Percentiles rank a stretch among this genome's conserved stretches.
phyloP scores from a whole-genome alignment of 2,888 invertebrate genomes.

The Nomada fabriciana region DNA sequence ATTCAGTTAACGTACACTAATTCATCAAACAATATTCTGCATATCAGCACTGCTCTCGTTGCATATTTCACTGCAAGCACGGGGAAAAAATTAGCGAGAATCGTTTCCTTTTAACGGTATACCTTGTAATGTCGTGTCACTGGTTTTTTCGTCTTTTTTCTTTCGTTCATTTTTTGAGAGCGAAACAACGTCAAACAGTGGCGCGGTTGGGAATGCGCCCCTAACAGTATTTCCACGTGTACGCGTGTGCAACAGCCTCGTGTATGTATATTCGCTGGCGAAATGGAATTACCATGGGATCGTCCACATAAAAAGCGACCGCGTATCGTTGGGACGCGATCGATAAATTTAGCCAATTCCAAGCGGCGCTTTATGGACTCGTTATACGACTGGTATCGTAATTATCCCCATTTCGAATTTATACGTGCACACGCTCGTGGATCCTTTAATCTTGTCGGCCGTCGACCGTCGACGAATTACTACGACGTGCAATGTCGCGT shows the following conservation, averaged over 20 bases:
- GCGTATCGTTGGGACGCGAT: constrained; percentile 58
- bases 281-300: constrained; percentile 59
- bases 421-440: constrained; percentile 33
- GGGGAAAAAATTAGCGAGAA: not conserved
- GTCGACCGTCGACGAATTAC: constrained; percentile 43
- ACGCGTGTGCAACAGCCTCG: not conserved
- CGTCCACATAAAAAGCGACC: constrained; percentile 62
- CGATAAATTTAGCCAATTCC: constrained; percentile 73
- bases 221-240: not conserved
- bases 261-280: constrained; percentile 30
- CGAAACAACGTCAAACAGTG: constrained; percentile 19
- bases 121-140: not conserved
- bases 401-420: constrained; percentile 70
- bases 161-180: not conserved
- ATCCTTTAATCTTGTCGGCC: constrained; percentile 65
- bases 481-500: constrained; percentile 37
- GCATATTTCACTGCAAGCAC: not conserved
- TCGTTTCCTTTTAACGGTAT: constrained; percentile 13
- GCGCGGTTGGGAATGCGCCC: not conserved
- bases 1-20: too few species aligned
- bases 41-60: not conserved
- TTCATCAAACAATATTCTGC: not conserved
- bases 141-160: too few species aligned
- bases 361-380: constrained; percentile 73
- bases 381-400: constrained; percentile 67